phyloP scores from a whole-genome alignment of 2,113 vertebrate genomes.

The Centropus unirufus region DNA sequence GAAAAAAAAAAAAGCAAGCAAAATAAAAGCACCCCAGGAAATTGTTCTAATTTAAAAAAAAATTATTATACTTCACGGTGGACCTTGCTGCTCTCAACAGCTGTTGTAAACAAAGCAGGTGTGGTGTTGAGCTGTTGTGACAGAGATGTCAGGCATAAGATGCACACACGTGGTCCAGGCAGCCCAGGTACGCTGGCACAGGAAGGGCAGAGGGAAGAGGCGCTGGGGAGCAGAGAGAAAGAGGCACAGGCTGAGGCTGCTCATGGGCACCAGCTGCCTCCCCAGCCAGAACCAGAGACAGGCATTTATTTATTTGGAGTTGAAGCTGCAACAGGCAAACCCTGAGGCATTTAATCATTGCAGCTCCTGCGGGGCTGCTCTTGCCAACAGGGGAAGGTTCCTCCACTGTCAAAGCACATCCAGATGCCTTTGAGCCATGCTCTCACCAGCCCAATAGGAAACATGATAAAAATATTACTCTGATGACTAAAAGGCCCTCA shows the following conservation, averaged over 20 bases:
- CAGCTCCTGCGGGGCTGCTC: accelerated
- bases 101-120: background rate
- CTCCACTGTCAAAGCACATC: background rate
- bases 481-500: background rate
- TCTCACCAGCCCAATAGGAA: background rate
- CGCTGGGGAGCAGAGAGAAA: background rate
- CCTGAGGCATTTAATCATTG: background rate
- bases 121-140: accelerated
- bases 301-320: background rate
- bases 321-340: background rate
- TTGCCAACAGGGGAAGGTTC: background rate
- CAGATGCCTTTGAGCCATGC: accelerated
- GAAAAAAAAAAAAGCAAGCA: background rate
- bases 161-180: accelerated
- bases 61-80: background rate
- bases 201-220: background rate
- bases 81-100: constrained; percentile 1
- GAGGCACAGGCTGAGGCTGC: background rate
- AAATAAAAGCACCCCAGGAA: constrained; percentile 9
- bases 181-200: accelerated
- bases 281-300: background rate
- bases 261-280: background rate
- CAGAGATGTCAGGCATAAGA: background rate
- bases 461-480: background rate
- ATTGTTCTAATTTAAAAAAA: constrained; percentile 26